phyloP scores from a whole-genome alignment of 2,113 vertebrate genomes.

The Apistogramma diplotaenia region DNA sequence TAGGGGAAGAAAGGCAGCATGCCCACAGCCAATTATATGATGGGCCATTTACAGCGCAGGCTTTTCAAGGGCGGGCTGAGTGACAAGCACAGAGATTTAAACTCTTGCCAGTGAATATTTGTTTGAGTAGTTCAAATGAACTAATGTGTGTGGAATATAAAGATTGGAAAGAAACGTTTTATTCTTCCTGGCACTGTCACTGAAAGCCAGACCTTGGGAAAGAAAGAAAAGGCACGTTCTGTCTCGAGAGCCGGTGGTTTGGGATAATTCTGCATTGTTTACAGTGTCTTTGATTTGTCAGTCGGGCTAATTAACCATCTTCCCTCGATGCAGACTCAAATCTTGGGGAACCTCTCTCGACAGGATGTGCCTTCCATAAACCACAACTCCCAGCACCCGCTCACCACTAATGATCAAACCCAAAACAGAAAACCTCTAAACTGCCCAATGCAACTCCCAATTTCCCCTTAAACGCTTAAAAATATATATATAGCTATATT shows the following conservation, averaged over 20 bases:
- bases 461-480: neutral
- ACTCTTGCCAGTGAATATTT: neutral
- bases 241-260: slow-evolving; percentile 19
- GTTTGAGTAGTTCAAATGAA: neutral
- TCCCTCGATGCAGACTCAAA: neutral
- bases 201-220: slow-evolving; percentile 51
- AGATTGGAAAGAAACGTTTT: neutral
- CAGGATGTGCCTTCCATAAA: slow-evolving; percentile 46
- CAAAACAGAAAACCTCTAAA: neutral
- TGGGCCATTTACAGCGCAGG: slow-evolving; percentile 25
- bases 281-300: neutral
- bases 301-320: neutral
- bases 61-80: slow-evolving; percentile 35
- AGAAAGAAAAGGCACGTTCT: slow-evolving; percentile 26
- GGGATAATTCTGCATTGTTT: neutral
- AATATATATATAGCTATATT: neutral
- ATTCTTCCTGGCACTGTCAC: slow-evolving; percentile 33
- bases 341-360: slow-evolving; percentile 27
- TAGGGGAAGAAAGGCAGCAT: slow-evolving; percentile 9
- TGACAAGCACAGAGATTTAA: slow-evolving; percentile 37
- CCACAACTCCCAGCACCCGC: slow-evolving; percentile 44
- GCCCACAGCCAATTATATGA: slow-evolving; percentile 17
- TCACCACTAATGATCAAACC: slow-evolving; percentile 44
- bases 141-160: neutral
- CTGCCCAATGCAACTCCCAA: neutral